Percentiles rank a stretch among this genome's conserved stretches.
Conservation (phyloP, 1,140 invertebrate species). For the Halyomorpha halys region DNA sequence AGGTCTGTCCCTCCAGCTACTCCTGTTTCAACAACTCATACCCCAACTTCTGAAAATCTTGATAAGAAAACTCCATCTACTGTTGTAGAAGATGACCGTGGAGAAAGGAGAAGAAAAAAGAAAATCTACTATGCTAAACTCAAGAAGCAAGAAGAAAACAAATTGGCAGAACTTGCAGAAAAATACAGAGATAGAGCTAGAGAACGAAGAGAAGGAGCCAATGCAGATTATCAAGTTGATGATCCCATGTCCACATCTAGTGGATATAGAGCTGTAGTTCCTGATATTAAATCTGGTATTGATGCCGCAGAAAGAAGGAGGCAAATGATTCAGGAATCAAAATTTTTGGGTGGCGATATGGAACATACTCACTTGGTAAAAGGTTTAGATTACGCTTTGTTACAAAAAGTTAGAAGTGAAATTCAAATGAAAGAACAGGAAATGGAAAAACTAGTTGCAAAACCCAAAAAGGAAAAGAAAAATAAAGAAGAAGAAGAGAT, state of each 20-base stretch:
- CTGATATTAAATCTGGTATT: constrained; percentile 81
- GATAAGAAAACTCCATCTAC: constrained; percentile 18
- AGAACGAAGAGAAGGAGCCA: constrained; percentile 81
- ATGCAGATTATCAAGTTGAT: constrained; percentile 66
- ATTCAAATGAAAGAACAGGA: constrained; percentile 68
- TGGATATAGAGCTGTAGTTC: constrained; percentile 88
- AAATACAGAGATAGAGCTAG: constrained; percentile 90
- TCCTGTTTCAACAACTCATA: constrained; percentile 33
- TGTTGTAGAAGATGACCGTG: constrained; percentile 44
- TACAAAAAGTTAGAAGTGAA: constrained; percentile 88
- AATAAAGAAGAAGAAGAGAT: constrained; percentile 57
- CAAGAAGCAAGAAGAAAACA: constrained; percentile 92
- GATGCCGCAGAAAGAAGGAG: constrained; percentile 91
- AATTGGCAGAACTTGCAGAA: constrained; percentile 87
- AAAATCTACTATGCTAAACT: constrained; percentile 88
- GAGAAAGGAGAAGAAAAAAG: constrained; percentile 65
- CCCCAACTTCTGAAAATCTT: constrained; percentile 4
- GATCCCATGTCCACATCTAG: constrained; percentile 81
- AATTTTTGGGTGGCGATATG: constrained; percentile 99
- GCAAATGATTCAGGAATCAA: constrained; percentile 97
- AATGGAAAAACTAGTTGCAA: constrained; percentile 57
- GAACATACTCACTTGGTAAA: constrained; percentile 99
- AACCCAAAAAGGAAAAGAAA: constrained; percentile 44
- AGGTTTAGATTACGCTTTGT: constrained; percentile 96
- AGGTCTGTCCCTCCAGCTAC: constrained; percentile 48